Percentiles rank a stretch among this genome's conserved stretches.
phyloP scores from a whole-genome alignment of 2,888 invertebrate genomes.

The Drosophila vallismaia region DNA sequence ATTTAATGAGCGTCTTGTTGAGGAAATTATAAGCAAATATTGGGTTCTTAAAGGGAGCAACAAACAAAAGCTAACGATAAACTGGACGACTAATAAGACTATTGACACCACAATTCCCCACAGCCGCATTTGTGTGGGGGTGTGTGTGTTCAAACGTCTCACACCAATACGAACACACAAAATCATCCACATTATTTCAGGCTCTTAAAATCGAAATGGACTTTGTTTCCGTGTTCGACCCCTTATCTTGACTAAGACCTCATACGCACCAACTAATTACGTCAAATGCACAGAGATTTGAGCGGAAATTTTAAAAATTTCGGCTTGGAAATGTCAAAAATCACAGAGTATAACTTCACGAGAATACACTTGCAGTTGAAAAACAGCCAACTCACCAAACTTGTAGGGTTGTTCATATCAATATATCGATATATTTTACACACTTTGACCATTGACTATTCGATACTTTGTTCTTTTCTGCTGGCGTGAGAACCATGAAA shows the following conservation, averaged over 20 bases:
- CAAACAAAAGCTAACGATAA: conserved; percentile 11
- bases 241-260: conserved; percentile 18
- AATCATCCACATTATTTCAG: conserved; percentile 56
- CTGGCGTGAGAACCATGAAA: too few relatives aligned
- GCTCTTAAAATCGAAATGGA: conserved; percentile 15
- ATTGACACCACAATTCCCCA: conserved; percentile 42
- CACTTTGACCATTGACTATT: too few relatives aligned
- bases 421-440: too few relatives aligned
- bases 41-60: background rate
- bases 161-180: conserved; percentile 53
- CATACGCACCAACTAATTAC: conserved; percentile 78
- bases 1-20: background rate
- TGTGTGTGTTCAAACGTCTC: conserved; percentile 44
- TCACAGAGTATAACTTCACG: conserved; percentile 79
- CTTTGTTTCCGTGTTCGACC: background rate
- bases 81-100: conserved; percentile 16
- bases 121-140: conserved; percentile 20
- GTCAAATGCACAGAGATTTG: conserved; percentile 66
- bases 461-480: too few relatives aligned
- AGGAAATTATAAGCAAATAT: background rate
- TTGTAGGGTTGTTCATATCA: background rate
- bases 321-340: conserved; percentile 79
- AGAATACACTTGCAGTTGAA: conserved; percentile 75
- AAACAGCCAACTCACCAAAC: conserved; percentile 75
- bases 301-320: conserved; percentile 74